A percentile compares a stretch with the other conserved stretches of the same genome.
These are phyloP conservation scores for Chelonoidis abingdonii DNA, from an alignment of 2,113 vertebrate genomes.

Conservation along the genomic window DNA sequence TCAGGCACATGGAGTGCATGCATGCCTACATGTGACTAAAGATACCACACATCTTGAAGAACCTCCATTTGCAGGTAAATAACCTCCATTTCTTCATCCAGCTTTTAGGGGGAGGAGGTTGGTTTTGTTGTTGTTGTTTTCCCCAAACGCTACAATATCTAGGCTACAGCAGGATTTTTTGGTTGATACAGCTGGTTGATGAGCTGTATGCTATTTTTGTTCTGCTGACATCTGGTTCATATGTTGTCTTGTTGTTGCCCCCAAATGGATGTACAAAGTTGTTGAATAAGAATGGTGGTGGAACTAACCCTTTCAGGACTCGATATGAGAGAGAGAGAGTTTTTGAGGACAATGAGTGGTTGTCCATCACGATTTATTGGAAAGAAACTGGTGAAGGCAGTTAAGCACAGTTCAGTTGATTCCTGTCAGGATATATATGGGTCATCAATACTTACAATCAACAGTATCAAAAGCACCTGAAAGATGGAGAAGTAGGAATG, in stretches of 20 bases:
- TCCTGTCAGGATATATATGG: not conserved
- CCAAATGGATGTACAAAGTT: not conserved
- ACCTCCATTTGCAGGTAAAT: not conserved
- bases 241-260: not conserved
- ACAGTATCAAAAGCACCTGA: not conserved
- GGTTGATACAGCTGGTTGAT: not conserved
- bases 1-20: not conserved
- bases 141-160: not conserved
- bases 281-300: constrained; percentile 12
- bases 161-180: not conserved
- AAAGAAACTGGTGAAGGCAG: not conserved
- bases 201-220: not conserved
- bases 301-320: not conserved
- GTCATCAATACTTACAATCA: not conserved
- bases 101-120: not conserved
- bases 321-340: not conserved
- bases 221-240: not conserved
- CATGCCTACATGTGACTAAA: not conserved
- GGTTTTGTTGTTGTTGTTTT: not conserved
- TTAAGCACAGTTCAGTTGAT: not conserved
- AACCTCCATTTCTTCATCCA: not conserved
- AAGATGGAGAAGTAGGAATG: not conserved
- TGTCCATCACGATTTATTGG: not conserved
- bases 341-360: not conserved
- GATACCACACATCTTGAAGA: not conserved